Base-by-base conservation (phyloP, 2,113 vertebrate species). In the Dicentrarchus labrax region DNA sequence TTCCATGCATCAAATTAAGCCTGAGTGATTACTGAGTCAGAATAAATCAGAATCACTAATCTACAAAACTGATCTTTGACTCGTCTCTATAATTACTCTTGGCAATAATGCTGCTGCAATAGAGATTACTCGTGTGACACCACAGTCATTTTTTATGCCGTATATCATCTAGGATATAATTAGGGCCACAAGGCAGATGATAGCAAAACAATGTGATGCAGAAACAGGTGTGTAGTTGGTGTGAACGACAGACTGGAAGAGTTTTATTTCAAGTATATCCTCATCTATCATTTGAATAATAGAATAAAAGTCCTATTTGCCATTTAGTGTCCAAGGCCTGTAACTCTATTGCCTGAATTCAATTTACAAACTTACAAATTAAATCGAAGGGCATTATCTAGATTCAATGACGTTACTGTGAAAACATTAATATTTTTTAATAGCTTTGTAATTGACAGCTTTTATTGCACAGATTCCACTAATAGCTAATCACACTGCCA, bases 401-500 rank as follows among this genome's bases (percentile, higher is more conserved):
- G 22, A 36, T 64, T 72, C 53, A 88, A 43, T 41, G 30, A 75
- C 66, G 19, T 65, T 68, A 51, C 65, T 72, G 54, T 86, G 61
- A 76, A 80, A 84, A 71, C 74, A 87, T 88, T 71, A n/a, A 84
- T 81, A 66, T 70, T 66, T 81, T 30, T 16, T 77, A 80, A 71
- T 79, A 76, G 24, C 56, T 87, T 82, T 36, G 61, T 81, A 89
- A 80, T 16, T 82, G 85, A 88, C 89, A 86, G 62, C 11, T 90
- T 95, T 94, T 92, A 95, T 94, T 95, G 93, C 91, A 95, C 92
- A 84, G 87, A 76, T 89, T 94, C 89, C 85, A 94, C 93, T 92
- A 91, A 92, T 81, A 90, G 80, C 85, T 86, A 91, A 90, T 89
- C 86, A 90, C 91, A 91, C 84, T 86, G 86, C 81, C 86, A 86